Conservation (phyloP, 2,113 vertebrate genomes). For the Sylvia atricapilla region DNA sequence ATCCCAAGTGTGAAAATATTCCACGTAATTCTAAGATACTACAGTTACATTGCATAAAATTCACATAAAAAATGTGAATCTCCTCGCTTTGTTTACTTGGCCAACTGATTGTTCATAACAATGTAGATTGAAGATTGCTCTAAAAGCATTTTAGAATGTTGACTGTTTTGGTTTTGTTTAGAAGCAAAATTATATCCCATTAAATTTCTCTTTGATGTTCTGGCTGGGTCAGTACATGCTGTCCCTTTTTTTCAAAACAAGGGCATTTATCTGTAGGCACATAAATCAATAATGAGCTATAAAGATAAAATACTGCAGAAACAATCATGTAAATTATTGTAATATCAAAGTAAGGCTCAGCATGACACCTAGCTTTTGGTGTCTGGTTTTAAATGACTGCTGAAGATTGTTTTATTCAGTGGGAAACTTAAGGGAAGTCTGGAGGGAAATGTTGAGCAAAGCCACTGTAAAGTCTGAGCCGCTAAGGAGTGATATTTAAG, state of each 20-base stretch:
- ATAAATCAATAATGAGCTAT: not conserved
- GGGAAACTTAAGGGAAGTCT: not conserved
- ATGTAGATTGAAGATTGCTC: not conserved
- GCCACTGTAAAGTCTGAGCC: not conserved
- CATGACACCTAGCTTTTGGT: not conserved
- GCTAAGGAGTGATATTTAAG: not conserved
- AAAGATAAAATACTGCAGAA: not conserved
- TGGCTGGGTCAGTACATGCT: not conserved
- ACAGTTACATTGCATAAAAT: not conserved
- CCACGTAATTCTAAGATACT: not conserved
- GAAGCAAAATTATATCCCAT: not conserved
- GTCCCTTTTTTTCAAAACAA: not conserved
- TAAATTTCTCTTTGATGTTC: not conserved
- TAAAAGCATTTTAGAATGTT: not conserved
- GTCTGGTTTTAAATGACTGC: not conserved
- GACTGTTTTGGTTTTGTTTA: not conserved
- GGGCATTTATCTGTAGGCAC: not conserved
- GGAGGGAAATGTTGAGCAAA: not conserved
- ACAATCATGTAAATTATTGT: not conserved
- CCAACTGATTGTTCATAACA: not conserved
- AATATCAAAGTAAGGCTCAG: not conserved
- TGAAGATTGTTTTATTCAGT: not conserved
- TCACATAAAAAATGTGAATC: not conserved
- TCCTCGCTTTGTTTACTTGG: not conserved
- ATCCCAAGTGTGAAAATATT: not conserved